Evolutionary conservation across 2,888 invertebrate species (phyloP).

Genomic region (Pterostichus madidus): DNA sequence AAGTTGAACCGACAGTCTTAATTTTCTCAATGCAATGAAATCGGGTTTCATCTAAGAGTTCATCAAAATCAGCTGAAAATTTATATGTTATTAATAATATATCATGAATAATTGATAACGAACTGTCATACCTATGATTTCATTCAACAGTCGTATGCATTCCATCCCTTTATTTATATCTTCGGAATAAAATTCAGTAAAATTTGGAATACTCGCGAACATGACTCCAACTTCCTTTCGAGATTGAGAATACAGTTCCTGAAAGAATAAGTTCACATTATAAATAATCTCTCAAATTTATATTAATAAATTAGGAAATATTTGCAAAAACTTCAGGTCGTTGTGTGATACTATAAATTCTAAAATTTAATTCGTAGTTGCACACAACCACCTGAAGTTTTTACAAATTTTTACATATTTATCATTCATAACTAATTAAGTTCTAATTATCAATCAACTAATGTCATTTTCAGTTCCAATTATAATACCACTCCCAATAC

Average conservation of each 20-base stretch:
- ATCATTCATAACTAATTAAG: too few species aligned
- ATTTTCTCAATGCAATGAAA: constrained; percentile 96
- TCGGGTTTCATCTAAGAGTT: constrained; percentile 90
- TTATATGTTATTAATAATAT: neutral
- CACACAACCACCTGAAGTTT: too few species aligned
- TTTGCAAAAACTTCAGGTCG: too few species aligned
- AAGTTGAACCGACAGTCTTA: constrained; percentile 95
- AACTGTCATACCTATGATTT: constrained; percentile 92
- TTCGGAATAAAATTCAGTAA: constrained; percentile 98
- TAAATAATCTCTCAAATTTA: too few species aligned
- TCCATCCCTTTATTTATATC: constrained; percentile 98
- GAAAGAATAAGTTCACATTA: constrained; percentile 59
- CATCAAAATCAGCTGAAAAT: constrained; percentile 90
- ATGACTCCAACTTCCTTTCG: constrained; percentile 94
- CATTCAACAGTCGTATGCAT: constrained; percentile 97
- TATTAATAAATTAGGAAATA: too few species aligned
- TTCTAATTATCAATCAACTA: too few species aligned
- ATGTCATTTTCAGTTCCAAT: too few species aligned
- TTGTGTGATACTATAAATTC: too few species aligned
- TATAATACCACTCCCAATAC: too few species aligned
- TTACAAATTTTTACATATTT: too few species aligned
- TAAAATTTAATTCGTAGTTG: too few species aligned
- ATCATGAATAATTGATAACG: neutral
- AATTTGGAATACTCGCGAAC: constrained; percentile 99
- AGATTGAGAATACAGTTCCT: constrained; percentile 91